Evolutionary conservation across 37 sponge, comb jelly and placozoan species (phyloP).

Genomic region (Theonella swinhoei): DNA sequence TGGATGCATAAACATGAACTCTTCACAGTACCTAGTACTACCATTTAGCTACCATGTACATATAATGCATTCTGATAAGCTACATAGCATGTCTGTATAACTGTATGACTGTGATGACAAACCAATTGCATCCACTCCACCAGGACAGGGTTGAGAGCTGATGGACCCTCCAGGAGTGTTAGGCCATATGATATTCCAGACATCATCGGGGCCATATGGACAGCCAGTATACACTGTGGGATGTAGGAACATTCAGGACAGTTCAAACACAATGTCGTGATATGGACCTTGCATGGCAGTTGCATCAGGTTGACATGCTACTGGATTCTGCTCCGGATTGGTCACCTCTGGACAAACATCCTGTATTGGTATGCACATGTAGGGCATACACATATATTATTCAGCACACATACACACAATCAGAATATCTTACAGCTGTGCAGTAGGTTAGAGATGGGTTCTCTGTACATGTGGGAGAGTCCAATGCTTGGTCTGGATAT

Average conservation of each 20-base stretch:
- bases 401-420: no score
- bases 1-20: no score
- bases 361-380: slow-evolving; percentile 24
- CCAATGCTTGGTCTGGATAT: slow-evolving; percentile 41
- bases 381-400: not conserved
- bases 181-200: slow-evolving; percentile 45
- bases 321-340: slow-evolving; percentile 26
- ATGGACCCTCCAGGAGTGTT: slow-evolving; percentile 21
- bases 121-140: slow-evolving; percentile 2
- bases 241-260: no score
- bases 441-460: not conserved
- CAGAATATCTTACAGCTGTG: not conserved
- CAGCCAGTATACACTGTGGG: slow-evolving; percentile 46
- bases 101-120: no score
- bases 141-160: slow-evolving; percentile 54
- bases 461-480: not conserved
- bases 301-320: slow-evolving; percentile 7
- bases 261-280: no score
- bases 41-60: no score
- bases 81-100: no score
- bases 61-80: no score
- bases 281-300: no score
- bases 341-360: slow-evolving; percentile 40
- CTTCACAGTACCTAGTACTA: slow-evolving; percentile 1
- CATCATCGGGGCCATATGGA: slow-evolving; percentile 14